Percentiles rank a stretch among this genome's conserved stretches.
phyloP scores from a whole-genome alignment of 2,113 vertebrate species.

The Phrynosoma blainvillii region DNA sequence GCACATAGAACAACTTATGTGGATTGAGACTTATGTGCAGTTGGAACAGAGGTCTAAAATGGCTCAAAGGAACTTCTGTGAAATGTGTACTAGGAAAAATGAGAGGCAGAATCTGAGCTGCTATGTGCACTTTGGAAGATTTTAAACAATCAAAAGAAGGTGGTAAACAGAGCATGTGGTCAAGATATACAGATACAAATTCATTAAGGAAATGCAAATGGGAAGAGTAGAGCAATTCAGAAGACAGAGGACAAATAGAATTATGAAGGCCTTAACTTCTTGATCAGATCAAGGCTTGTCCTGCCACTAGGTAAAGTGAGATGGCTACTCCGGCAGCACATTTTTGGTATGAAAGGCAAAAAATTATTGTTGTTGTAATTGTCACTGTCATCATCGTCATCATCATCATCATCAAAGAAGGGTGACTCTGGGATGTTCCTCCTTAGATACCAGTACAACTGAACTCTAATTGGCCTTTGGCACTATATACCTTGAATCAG shows the following conservation, averaged over 20 bases:
- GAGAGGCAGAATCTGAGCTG: slow-evolving; percentile 14
- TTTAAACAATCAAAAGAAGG: slow-evolving; percentile 4
- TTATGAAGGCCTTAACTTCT: slow-evolving; percentile 10
- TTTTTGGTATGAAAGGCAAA: not conserved
- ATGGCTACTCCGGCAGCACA: not conserved
- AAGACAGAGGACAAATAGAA: slow-evolving; percentile 17
- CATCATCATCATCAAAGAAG: too few relatives aligned
- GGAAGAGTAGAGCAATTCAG: not conserved
- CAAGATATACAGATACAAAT: not conserved
- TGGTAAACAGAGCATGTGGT: not conserved
- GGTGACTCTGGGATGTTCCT: too few relatives aligned
- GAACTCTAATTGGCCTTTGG: too few relatives aligned
- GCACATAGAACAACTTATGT: slow-evolving; percentile 45
- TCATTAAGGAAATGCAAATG: not conserved
- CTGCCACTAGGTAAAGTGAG: not conserved
- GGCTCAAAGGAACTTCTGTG: slow-evolving; percentile 39
- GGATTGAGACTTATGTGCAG: slow-evolving; percentile 53
- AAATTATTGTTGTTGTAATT: not conserved
- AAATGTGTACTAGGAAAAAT: slow-evolving; percentile 28
- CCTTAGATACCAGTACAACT: too few relatives aligned
- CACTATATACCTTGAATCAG: too few relatives aligned
- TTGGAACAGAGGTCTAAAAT: slow-evolving; percentile 47
- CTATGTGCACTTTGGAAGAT: not conserved
- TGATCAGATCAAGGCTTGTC: not conserved
- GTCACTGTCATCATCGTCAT: too few relatives aligned